Evolutionary conservation across 1,140 invertebrate species (phyloP).

Genomic region (Drosophila lowei): DNA sequence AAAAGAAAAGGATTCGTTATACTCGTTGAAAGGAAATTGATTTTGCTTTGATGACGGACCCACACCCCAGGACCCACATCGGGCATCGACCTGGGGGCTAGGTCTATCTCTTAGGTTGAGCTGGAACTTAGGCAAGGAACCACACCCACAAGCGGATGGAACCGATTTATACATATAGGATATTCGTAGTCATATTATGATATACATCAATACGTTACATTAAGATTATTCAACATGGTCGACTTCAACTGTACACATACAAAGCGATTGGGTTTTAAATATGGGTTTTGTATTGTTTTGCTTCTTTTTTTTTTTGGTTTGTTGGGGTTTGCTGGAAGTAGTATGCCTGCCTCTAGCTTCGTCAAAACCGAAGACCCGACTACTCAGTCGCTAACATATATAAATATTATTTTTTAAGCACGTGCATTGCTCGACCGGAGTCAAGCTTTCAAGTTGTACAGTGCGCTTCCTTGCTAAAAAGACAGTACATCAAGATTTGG

Average conservation of each 20-base stretch:
- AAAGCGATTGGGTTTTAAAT: slow-evolving; percentile 8
- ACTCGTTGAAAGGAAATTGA: slow-evolving; percentile 36
- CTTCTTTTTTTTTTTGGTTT: no score
- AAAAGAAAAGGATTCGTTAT: slow-evolving; percentile 11
- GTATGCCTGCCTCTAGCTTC: slow-evolving; percentile 21
- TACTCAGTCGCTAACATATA: slow-evolving; percentile 11
- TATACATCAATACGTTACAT: slow-evolving; percentile 16
- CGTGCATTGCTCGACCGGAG: slow-evolving; percentile 4
- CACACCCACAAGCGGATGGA: slow-evolving; percentile 27
- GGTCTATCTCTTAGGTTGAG: slow-evolving; percentile 55
- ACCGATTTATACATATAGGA: slow-evolving; percentile 25
- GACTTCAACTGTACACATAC: slow-evolving; percentile 27
- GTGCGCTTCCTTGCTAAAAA: slow-evolving; percentile 5
- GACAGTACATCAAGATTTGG: no score
- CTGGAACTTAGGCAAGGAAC: slow-evolving; percentile 42
- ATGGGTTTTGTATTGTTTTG: no score
- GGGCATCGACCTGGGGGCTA: neutral
- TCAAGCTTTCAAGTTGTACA: slow-evolving; percentile 15
- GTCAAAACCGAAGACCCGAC: slow-evolving; percentile 19
- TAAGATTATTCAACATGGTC: slow-evolving; percentile 33
- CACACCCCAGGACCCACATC: slow-evolving; percentile 8
- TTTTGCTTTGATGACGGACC: slow-evolving; percentile 35
- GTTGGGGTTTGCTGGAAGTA: slow-evolving; percentile 1
- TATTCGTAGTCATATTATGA: neutral
- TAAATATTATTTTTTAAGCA: slow-evolving; percentile 27